phyloP scores from a whole-genome alignment of 2,113 vertebrate genomes.

The Chaenogobius annularis region DNA sequence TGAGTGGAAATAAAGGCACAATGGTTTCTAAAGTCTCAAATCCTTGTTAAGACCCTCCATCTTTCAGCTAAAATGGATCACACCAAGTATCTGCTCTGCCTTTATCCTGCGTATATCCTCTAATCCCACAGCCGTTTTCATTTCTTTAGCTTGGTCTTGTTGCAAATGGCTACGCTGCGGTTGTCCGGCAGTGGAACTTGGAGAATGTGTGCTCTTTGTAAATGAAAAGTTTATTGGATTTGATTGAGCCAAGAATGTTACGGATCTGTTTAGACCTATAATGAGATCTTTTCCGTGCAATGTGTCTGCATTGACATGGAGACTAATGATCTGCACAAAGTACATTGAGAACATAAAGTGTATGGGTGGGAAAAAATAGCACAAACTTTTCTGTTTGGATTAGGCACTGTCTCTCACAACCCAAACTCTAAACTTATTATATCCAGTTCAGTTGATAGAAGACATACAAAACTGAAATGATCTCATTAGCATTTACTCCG shows the following conservation, averaged over 20 bases:
- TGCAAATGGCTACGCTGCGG: constrained; percentile 75
- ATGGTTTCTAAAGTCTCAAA: constrained; percentile 76
- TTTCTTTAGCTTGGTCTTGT: constrained; percentile 65
- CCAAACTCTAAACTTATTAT: no score
- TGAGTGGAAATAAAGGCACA: constrained; percentile 71
- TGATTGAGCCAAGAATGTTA: constrained; percentile 73
- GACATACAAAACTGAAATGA: background rate
- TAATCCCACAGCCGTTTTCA: constrained; percentile 74
- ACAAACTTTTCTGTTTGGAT: constrained; percentile 33
- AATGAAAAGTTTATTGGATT: constrained; percentile 73
- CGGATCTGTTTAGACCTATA: constrained; percentile 74
- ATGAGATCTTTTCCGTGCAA: constrained; percentile 74
- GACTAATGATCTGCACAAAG: constrained; percentile 74
- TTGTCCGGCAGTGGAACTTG: constrained; percentile 76
- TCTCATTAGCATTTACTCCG: no score
- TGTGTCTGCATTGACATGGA: constrained; percentile 72
- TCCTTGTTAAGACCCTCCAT: constrained; percentile 79
- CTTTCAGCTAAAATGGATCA: constrained; percentile 80
- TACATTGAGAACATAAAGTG: constrained; percentile 65
- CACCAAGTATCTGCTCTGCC: constrained; percentile 74
- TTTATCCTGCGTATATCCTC: constrained; percentile 75
- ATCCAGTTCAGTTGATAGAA: background rate
- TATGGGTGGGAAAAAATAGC: constrained; percentile 71
- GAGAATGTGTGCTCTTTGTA: constrained; percentile 69
- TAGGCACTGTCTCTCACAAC: background rate